phyloP scores from a whole-genome alignment of 2,797 vertebrate species.

The Myiothlypis coronata region DNA sequence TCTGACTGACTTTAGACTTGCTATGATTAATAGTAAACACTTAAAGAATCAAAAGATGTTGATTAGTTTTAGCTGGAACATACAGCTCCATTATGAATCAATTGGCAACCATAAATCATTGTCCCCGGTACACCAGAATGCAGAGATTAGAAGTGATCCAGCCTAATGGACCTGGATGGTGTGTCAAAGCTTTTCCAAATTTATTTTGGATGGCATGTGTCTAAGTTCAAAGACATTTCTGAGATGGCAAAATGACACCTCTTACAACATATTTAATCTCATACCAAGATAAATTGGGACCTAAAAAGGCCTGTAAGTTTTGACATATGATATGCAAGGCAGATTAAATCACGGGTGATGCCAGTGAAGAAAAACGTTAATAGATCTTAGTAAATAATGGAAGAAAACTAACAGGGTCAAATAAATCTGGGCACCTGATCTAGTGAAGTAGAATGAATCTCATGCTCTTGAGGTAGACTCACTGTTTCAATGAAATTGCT shows the following conservation, averaged over 20 bases:
- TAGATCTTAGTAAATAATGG: not conserved
- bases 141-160: constrained; percentile 1
- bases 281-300: not conserved
- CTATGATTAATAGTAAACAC: not conserved
- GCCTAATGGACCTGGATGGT: not conserved
- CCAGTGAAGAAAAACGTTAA: not conserved
- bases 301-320: not conserved
- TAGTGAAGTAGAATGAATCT: not conserved
- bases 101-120: not conserved
- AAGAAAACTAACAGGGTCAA: not conserved
- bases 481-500: not conserved
- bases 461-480: not conserved
- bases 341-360: not conserved
- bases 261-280: not conserved
- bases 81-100: not conserved
- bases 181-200: not conserved
- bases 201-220: not conserved
- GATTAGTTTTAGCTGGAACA: not conserved
- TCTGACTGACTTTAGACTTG: not conserved
- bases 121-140: not conserved
- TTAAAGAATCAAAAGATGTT: not conserved
- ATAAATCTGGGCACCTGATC: not conserved
- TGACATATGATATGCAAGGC: not conserved
- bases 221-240: not conserved
- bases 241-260: not conserved